These are phyloP conservation scores for Argentina silus DNA, from an alignment of 2,797 vertebrate species.

Conservation along the genomic window DNA sequence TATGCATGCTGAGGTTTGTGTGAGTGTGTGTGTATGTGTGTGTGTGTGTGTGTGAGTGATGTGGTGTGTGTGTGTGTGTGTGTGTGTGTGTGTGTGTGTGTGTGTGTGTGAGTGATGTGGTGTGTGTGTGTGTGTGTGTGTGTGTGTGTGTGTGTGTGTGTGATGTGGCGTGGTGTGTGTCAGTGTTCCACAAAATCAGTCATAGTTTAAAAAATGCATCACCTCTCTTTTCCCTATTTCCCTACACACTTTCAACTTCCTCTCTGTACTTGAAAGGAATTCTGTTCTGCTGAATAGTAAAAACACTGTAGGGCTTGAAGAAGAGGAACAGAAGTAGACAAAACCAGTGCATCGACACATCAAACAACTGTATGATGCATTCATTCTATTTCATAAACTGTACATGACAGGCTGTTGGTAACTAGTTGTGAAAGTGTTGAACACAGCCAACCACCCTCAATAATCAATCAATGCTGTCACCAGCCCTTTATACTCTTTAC, in stretches of 20 bases:
- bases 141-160: neutral
- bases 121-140: constrained; percentile 3
- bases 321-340: neutral
- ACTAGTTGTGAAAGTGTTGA: neutral
- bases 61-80: constrained; percentile 1
- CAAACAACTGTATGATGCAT: neutral
- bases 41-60: neutral
- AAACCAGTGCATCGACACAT: neutral
- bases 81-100: neutral
- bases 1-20: neutral
- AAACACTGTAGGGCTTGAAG: neutral
- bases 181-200: neutral
- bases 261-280: neutral
- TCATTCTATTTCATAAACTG: neutral
- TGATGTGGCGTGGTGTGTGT: neutral
- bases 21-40: neutral
- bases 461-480: no score
- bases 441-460: neutral
- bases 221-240: neutral
- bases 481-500: neutral
- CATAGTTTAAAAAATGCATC: neutral
- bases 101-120: neutral
- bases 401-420: neutral
- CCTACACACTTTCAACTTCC: constrained; percentile 4
- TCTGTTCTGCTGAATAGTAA: no score